Base-by-base conservation (phyloP, 2,888 invertebrate species). In the Luperina testacea region DNA sequence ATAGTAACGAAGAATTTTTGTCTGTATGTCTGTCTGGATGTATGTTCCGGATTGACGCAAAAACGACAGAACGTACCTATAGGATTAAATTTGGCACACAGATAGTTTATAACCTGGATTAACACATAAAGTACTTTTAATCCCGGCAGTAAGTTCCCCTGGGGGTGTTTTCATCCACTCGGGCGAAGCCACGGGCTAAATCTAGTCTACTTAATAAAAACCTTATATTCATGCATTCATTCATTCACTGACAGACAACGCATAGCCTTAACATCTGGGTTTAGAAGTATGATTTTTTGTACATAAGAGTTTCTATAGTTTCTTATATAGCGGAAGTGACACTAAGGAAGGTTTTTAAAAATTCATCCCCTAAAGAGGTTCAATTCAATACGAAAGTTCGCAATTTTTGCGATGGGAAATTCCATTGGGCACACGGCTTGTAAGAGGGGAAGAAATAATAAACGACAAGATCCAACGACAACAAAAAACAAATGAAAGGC, bases 401-500 rank as follows among this genome's bases (percentile, higher is more conserved):
- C 4, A 24, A 53, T 20, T 24, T 45, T 68, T 7, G 8, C 20
- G 1, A 27, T 13, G 13, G 27, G 3, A 48, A 27, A 27, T 20
- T 4, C 4, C 3, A 42, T n/a, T 7, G 15, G 7, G 24, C 4
- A 3, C 24, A 15, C 1, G 15, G 4, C 8, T 65, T 65, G 15
- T n/a, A 42, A 38, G 6, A n/a, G 4, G 8, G 2, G 8, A 42
- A 32, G 20, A 48, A 32, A 15, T 15, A 69, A 8, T 15, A 70
- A 24, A 59, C 1, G 0, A 38, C 38, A 17, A 38, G 38, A 38
- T 11, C 0, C 6, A 61, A n/a, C 6, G 0, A 59, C 11, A 59
- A n/a, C 64, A 38, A 6, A 38, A 75, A 71, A 64, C 64, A 65
- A 76, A 38, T 17, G 3, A 63, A 77, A 51, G 7, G 7, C 17